Percentiles rank a stretch among this genome's conserved stretches.
These are phyloP conservation scores for Ophiodon elongatus DNA, from an alignment of 2,113 vertebrate genomes.

Conservation along the genomic window DNA sequence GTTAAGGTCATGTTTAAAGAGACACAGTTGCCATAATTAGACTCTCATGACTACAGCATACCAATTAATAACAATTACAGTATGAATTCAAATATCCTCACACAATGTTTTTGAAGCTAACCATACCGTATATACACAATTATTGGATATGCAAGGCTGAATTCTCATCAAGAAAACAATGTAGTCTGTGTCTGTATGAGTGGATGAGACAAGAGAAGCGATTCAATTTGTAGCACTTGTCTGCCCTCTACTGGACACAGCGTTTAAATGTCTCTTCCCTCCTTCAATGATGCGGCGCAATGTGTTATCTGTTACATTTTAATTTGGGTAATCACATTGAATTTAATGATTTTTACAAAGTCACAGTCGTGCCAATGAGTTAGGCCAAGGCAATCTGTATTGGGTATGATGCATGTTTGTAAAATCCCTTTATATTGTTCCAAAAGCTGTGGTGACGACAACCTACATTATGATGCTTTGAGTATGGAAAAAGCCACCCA, in stretches of 20 bases:
- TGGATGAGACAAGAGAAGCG: conserved; percentile 1
- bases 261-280: neutral
- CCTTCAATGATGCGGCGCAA: neutral
- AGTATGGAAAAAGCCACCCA: neutral
- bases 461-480: neutral
- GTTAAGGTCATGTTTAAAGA: conserved; percentile 47
- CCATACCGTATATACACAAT: conserved; percentile 8
- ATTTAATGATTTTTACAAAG: neutral
- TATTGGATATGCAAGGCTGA: conserved; percentile 9
- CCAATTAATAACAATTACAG: conserved; percentile 47
- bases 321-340: neutral
- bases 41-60: conserved; percentile 25
- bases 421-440: neutral
- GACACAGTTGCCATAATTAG: conserved; percentile 25
- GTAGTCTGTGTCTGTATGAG: conserved; percentile 3
- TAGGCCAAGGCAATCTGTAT: neutral
- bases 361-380: neutral
- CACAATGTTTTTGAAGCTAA: conserved; percentile 3
- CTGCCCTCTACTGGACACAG: conserved; percentile 78
- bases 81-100: conserved; percentile 34
- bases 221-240: conserved; percentile 51
- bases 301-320: neutral
- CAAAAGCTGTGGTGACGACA: neutral
- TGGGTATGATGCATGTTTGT: neutral
- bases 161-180: conserved; percentile 40